These are phyloP conservation scores for Pogonus chalceus DNA, from an alignment of 1,140 invertebrate species.

Conservation along the genomic window DNA sequence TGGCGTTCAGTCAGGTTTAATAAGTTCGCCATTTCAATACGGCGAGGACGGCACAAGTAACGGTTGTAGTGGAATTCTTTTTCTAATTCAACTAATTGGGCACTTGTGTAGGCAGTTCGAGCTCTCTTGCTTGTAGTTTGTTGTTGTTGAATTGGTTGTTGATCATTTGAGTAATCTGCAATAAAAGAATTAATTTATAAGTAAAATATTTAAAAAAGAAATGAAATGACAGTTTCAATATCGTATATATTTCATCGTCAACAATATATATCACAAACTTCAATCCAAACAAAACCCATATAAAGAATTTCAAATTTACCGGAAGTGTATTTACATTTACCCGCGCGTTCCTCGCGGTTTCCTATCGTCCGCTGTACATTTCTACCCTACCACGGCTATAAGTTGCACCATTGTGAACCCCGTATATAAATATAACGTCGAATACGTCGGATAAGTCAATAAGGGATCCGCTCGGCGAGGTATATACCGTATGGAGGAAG, in stretches of 20 bases:
- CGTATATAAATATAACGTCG: constrained; percentile 3
- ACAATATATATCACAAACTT: background rate
- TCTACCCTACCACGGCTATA: background rate
- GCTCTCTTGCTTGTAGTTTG: constrained; percentile 25
- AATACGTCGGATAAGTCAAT: constrained; percentile 8
- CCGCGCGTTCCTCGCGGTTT: background rate
- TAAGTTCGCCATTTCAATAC: constrained; percentile 66
- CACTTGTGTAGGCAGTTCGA: constrained; percentile 70
- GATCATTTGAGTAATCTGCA: background rate
- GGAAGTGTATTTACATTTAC: constrained; percentile 1
- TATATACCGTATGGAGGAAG: too few relatives aligned
- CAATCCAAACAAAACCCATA: background rate
- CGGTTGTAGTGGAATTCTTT: constrained; percentile 68
- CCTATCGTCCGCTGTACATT: background rate
- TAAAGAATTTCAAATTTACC: constrained; percentile 1
- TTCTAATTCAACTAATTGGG: constrained; percentile 70
- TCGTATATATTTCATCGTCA: background rate
- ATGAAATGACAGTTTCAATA: background rate
- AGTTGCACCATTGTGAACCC: background rate
- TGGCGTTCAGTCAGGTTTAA: constrained; percentile 70
- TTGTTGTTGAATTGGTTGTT: background rate
- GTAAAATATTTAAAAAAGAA: too few relatives aligned
- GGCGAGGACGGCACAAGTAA: constrained; percentile 67
- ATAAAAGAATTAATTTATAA: background rate
- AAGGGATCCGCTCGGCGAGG: constrained; percentile 1